Evolutionary conservation across 2,797 vertebrate genomes (phyloP).

Genomic region (Aeoliscus strigatus): DNA sequence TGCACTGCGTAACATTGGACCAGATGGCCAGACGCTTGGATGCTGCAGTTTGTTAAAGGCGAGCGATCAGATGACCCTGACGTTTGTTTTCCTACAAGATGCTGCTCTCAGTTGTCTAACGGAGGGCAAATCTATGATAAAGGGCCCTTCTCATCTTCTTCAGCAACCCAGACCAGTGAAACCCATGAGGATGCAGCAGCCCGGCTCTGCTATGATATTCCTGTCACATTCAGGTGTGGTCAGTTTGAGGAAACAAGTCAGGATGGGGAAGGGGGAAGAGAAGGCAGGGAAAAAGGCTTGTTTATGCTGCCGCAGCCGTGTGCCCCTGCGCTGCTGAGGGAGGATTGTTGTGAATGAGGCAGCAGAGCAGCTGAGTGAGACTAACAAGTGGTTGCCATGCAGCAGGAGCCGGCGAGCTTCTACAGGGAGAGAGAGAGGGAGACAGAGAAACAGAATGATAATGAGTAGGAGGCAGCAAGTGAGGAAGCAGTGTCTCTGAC

Average conservation of each 20-base stretch:
- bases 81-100: slow-evolving; percentile 15
- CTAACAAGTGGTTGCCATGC: slow-evolving; percentile 78
- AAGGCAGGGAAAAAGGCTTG: slow-evolving; percentile 31
- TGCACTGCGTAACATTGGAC: slow-evolving; percentile 33
- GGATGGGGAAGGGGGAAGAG: slow-evolving; percentile 4
- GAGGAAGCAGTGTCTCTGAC: slow-evolving; percentile 51
- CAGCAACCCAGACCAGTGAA: slow-evolving; percentile 32
- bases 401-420: slow-evolving; percentile 65
- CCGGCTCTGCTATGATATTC: slow-evolving; percentile 35
- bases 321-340: slow-evolving; percentile 29
- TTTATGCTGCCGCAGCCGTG: slow-evolving; percentile 50
- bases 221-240: slow-evolving; percentile 46
- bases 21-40: slow-evolving; percentile 29
- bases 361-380: slow-evolving; percentile 67
- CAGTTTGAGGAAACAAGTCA: slow-evolving; percentile 43
- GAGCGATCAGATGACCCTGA: slow-evolving; percentile 24
- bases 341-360: slow-evolving; percentile 60
- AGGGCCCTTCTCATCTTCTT: slow-evolving; percentile 13
- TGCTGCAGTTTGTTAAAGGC: slow-evolving; percentile 34
- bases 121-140: not conserved
- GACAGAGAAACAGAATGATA: slow-evolving; percentile 76
- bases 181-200: slow-evolving; percentile 47
- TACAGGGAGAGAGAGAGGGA: slow-evolving; percentile 65
- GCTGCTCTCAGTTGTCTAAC: slow-evolving; percentile 18
- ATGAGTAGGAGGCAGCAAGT: slow-evolving; percentile 70